These are phyloP conservation scores for Lepidocyrtinus sp. DNA, from an alignment of 2,888 invertebrate genomes.

Conservation along the genomic window DNA sequence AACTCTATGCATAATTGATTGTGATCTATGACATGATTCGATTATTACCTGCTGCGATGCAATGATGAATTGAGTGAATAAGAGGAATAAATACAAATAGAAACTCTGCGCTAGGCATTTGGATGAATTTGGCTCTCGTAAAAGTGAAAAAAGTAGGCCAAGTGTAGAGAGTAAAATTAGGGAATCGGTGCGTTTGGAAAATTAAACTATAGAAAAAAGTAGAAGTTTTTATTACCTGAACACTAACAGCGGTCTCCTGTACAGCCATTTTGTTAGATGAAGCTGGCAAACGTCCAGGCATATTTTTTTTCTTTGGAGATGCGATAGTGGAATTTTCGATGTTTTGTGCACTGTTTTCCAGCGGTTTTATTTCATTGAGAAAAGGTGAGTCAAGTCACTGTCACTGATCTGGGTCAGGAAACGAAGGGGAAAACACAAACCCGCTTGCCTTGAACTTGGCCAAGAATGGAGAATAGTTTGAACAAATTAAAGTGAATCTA, in stretches of 20 bases:
- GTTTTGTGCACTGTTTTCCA: no score
- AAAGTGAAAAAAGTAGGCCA: no score
- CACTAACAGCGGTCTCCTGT: background rate
- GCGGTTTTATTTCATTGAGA: no score
- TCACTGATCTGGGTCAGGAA: background rate
- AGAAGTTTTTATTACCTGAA: background rate
- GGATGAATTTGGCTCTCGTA: no score
- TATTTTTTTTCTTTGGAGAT: background rate
- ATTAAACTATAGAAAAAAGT: background rate
- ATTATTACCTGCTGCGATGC: no score
- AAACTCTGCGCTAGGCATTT: no score
- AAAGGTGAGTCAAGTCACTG: no score
- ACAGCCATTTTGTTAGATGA: background rate
- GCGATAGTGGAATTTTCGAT: background rate
- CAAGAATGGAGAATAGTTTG: constrained; percentile 13
- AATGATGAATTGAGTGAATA: no score
- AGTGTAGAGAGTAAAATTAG: no score
- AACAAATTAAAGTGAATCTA: background rate
- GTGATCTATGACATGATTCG: background rate
- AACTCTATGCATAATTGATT: no score
- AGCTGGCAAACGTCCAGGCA: background rate
- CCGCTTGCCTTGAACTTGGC: constrained; percentile 42
- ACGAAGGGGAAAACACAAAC: background rate
- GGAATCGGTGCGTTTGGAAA: no score
- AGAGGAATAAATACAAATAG: no score